Percentiles rank a stretch among this genome's conserved stretches.
phyloP scores from a whole-genome alignment of 2,797 vertebrate species.

The Coreius guichenoti region DNA sequence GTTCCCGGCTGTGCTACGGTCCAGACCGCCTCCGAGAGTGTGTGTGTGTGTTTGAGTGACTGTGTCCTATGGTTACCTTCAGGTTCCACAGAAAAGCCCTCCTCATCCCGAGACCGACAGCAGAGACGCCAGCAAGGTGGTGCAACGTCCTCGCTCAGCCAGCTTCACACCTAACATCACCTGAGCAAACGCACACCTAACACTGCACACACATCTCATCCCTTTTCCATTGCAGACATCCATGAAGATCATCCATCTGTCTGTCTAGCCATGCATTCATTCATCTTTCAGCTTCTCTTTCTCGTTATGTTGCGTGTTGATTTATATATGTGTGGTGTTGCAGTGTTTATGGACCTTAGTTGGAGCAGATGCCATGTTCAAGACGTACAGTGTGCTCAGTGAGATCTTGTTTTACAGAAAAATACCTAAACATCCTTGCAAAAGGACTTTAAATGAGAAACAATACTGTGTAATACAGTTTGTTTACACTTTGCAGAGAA shows the following conservation, averaged over 20 bases:
- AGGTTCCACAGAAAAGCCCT: constrained; percentile 81
- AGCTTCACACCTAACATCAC: constrained; percentile 66
- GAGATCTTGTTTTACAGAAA: background rate
- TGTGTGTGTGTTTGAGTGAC: constrained; percentile 71
- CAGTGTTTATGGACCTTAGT: background rate
- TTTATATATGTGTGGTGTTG: constrained; percentile 6
- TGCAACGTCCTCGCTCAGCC: constrained; percentile 56
- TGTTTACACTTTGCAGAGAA: background rate
- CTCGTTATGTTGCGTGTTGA: constrained; percentile 13
- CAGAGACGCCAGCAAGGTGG: constrained; percentile 85
- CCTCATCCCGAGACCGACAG: constrained; percentile 80
- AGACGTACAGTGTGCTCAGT: background rate
- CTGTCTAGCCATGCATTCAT: constrained; percentile 35
- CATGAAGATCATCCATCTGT: constrained; percentile 42
- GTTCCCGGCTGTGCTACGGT: background rate
- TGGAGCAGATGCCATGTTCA: background rate
- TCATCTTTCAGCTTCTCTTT: constrained; percentile 48
- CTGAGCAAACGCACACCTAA: constrained; percentile 60
- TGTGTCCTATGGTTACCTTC: constrained; percentile 82
- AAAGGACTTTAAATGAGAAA: background rate
- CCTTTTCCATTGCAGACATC: constrained; percentile 54
- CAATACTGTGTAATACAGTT: background rate
- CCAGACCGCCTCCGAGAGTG: background rate
- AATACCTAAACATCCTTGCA: background rate
- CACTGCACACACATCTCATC: constrained; percentile 64